Evolutionary conservation across 2,888 invertebrate species (phyloP), one percentile per base, ranked within the genome.

Genomic region (Tuta absoluta): DNA sequence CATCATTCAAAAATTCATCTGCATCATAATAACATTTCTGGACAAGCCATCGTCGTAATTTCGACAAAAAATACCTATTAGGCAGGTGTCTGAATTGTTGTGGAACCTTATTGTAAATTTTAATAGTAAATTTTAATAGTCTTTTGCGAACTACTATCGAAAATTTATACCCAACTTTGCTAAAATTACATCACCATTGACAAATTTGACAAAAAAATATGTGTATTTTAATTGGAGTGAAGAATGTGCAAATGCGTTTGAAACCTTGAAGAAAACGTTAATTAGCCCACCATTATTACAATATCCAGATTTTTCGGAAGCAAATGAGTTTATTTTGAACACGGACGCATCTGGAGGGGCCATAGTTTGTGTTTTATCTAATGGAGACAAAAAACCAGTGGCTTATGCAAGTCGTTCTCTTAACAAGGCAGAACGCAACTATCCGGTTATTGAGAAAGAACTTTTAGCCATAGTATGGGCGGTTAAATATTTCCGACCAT

Each of bases 161-260:
- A 56, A 56, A 14, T 56, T 56, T 56, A 56, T 56, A 24, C 24
- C 1, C 8, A 56, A 56, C 12, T 56, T 56, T 24, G 56, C 33
- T 7, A 5, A 24, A 10, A 56, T 56, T 10, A 28, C n/a, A 10
- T 28, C 3, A 10, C 56, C 56, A 56, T 17, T 24, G 14, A 56
- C 23, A 24, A 56, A 56, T 24, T 28, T 56, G n/a, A 12, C 4
- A 10, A 5, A 14, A 56, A 56, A 56, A 56, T 11, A n/a, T 24
- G 56, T 56, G 2, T 10, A 23, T 1, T 56, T 56, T 24, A 2
- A 11, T 10, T 56, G 56, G 56, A 24, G 24, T 14, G 4, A 23
- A 14, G 56, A 56, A 28, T 56, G 56, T 33, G n/a, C 28, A 56
- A 21, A 8, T 3, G 11, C 3, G 3, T 8, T n/a, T n/a, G n/a